A percentile compares a stretch with the other conserved stretches of the same genome.
These are phyloP conservation scores for Pollimyrus isidori DNA, from an alignment of 2,113 vertebrate species.

Conservation along the genomic window DNA sequence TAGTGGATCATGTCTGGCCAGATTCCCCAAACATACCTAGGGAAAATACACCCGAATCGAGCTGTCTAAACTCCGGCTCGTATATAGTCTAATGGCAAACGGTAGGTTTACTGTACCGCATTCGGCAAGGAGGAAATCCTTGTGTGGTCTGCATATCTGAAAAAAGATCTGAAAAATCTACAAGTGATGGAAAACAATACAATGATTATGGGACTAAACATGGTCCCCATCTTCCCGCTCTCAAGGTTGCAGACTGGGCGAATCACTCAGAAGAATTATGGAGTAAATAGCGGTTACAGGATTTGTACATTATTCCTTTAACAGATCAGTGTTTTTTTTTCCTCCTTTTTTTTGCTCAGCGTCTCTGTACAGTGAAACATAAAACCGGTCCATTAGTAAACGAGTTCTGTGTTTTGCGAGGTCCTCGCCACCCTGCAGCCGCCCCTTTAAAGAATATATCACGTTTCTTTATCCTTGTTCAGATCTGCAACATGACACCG, in stretches of 20 bases:
- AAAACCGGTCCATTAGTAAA: slow-evolving; percentile 98
- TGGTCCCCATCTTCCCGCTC: neutral
- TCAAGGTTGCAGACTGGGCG: neutral
- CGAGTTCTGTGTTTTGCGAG: slow-evolving; percentile 86
- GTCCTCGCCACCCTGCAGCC: slow-evolving; percentile 74
- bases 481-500: slow-evolving; percentile 84
- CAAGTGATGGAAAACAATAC: neutral
- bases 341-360: slow-evolving; percentile 9
- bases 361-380: slow-evolving; percentile 73
- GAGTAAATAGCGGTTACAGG: neutral
- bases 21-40: neutral
- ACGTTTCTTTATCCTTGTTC: slow-evolving; percentile 88
- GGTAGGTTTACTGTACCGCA: neutral
- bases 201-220: neutral
- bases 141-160: neutral
- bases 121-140: neutral
- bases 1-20: neutral
- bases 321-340: slow-evolving; percentile 3
- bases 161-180: neutral
- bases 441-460: slow-evolving; percentile 93
- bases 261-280: neutral
- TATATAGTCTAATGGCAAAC: neutral
- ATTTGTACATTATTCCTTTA: neutral
- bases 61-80: neutral
- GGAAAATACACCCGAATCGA: neutral